Percentiles rank a stretch among this genome's conserved stretches.
Evolutionary conservation across 2,797 vertebrate genomes (phyloP).

Genomic region (Galagoides demidoff): DNA sequence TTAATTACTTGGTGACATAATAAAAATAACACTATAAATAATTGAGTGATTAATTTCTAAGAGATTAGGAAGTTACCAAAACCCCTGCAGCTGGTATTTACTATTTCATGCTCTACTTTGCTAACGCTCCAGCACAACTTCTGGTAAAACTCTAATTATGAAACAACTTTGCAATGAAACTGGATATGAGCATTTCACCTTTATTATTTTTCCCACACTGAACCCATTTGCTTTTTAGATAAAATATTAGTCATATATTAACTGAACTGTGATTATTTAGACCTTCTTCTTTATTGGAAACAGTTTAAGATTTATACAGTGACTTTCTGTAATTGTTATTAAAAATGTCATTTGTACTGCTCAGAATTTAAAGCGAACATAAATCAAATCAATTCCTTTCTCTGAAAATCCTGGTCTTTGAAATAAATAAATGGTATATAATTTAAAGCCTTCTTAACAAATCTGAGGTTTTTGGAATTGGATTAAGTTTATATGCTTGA

Average conservation of each 20-base stretch:
- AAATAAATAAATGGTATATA: neutral
- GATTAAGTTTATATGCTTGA: slow-evolving; percentile 49
- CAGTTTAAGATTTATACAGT: slow-evolving; percentile 53
- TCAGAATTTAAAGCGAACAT: slow-evolving; percentile 66
- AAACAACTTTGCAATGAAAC: slow-evolving; percentile 16
- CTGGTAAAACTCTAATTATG: slow-evolving; percentile 9
- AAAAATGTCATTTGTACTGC: slow-evolving; percentile 72
- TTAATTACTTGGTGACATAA: slow-evolving; percentile 58
- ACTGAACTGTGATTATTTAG: slow-evolving; percentile 65
- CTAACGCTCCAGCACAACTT: slow-evolving; percentile 19
- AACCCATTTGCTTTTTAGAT: slow-evolving; percentile 51
- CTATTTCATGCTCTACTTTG: slow-evolving; percentile 7
- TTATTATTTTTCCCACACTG: slow-evolving; percentile 41
- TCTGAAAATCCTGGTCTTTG: slow-evolving; percentile 34
- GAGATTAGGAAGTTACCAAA: slow-evolving; percentile 38
- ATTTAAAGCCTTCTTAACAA: neutral
- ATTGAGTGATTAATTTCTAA: slow-evolving; percentile 59
- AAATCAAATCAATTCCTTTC: slow-evolving; percentile 64
- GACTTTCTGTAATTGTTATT: slow-evolving; percentile 61
- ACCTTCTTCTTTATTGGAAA: neutral
- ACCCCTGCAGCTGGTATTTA: slow-evolving; percentile 20
- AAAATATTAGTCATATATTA: slow-evolving; percentile 61
- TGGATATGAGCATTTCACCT: neutral
- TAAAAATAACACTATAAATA: slow-evolving; percentile 57
- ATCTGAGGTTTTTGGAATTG: neutral